Base-by-base conservation (phyloP, 2,888 invertebrate genomes). In the Plutella xylostella region DNA sequence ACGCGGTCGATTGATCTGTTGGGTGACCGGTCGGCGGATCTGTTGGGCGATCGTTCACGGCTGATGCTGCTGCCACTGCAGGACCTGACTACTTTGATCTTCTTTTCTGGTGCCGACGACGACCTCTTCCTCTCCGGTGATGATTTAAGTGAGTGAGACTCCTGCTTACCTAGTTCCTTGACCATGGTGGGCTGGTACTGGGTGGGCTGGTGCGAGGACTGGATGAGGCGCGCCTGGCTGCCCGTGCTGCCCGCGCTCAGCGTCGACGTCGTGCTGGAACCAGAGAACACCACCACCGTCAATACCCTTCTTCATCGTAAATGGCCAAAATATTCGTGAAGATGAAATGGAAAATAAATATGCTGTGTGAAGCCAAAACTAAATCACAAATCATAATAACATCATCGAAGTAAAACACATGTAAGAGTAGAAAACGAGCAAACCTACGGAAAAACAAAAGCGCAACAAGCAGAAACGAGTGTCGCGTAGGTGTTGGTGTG, bases 181-280 rank as follows among this genome's bases (percentile, higher is more conserved):
- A 92, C 90, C 73, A 91, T 89, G 58, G 92, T 90, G 48, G 96
- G 95, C 63, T 96, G 94, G 80, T 95, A 96, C 73, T 92, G 93
- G 62, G 94, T 91, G 48, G 96, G 96, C 65, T 95, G 94, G 79
- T 96, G 93, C 57, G 96, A 96, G 55, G 96, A 94, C 84, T 96
- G 96, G 70, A 96, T 94, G 66, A 96, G 89, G 63, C 94, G 90
- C 48, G 96, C 95, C 80, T 95, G 94, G 72, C 94, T 94, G 65
- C 96, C 93, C 43, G 95, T 95, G 79, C 95, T 96, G 67, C 96
- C 95, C 50, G 95, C 95, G 60, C 95, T 96, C 68, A 96, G 87
- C 51, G 96, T 96, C 62, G 96, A 96, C 58, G 96, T 95, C 65
- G 96, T 96, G 86, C 95, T 95, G 85, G 62, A 78, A 84, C 57